phyloP scores from a whole-genome alignment of 2,113 vertebrate species.

The Promerops cafer region DNA sequence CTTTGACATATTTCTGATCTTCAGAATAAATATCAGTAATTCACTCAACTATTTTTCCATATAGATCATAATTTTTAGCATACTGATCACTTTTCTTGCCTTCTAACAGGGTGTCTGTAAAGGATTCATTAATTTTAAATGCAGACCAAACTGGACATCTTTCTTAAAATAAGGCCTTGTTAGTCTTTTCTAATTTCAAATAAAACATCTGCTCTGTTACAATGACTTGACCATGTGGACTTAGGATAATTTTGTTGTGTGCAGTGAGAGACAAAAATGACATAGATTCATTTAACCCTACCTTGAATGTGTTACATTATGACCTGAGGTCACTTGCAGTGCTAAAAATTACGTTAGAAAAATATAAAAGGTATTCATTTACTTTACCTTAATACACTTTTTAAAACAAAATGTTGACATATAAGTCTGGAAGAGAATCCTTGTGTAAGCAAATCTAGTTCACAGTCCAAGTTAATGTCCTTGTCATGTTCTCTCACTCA shows the following conservation, averaged over 20 bases:
- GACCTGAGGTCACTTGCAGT: neutral
- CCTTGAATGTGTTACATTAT: neutral
- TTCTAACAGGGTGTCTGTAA: neutral
- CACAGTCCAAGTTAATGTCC: neutral
- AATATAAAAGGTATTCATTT: neutral
- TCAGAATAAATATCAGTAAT: neutral
- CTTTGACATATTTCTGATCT: neutral
- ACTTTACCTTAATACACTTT: neutral
- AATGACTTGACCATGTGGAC: neutral
- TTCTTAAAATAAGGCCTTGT: neutral
- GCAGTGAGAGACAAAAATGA: neutral
- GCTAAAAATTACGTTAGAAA: neutral
- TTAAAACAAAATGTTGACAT: neutral
- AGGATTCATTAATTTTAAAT: neutral
- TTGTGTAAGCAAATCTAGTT: neutral
- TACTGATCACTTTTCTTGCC: neutral
- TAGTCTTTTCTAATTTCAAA: neutral
- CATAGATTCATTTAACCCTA: neutral
- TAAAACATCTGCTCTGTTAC: neutral
- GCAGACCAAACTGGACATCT: neutral
- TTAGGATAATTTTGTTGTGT: neutral
- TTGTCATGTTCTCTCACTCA: neutral
- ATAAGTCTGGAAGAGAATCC: neutral
- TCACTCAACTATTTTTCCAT: neutral
- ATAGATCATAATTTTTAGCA: neutral